A percentile compares a stretch with the other conserved stretches of the same genome.
phyloP scores from a whole-genome alignment of 2,113 vertebrate genomes.

The Polypterus bichir region DNA sequence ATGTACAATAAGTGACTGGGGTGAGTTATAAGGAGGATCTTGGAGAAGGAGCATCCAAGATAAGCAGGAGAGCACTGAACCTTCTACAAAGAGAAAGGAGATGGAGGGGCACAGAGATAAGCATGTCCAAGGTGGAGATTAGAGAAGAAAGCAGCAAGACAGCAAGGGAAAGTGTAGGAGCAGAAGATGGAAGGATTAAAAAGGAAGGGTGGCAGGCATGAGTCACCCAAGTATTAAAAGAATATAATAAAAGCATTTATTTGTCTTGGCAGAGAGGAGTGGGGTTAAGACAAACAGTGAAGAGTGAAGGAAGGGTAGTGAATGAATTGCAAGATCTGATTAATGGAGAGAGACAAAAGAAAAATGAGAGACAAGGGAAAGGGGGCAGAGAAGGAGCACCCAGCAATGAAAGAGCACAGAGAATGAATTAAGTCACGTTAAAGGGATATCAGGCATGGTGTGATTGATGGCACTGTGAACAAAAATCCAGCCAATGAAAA shows the following conservation, averaged over 20 bases:
- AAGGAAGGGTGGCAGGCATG: slow-evolving; percentile 7
- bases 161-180: background rate
- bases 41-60: too few relatives aligned
- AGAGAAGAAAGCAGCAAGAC: background rate
- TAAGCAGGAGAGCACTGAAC: too few relatives aligned
- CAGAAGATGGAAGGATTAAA: too few relatives aligned
- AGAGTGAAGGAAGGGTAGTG: background rate
- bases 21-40: too few relatives aligned
- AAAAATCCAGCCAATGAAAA: slow-evolving; percentile 23
- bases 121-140: background rate
- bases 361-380: background rate
- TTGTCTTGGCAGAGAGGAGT: too few relatives aligned
- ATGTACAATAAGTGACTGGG: too few relatives aligned
- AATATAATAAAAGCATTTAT: too few relatives aligned
- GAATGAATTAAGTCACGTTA: slow-evolving; percentile 5
- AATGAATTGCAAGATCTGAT: background rate
- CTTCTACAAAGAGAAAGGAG: background rate
- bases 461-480: slow-evolving; percentile 21
- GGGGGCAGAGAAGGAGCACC: background rate
- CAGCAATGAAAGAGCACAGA: background rate
- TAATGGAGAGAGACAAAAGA: background rate
- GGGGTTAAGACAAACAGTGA: background rate
- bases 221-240: background rate
- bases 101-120: background rate
- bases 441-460: slow-evolving; percentile 22